Conservation (phyloP, 2,113 vertebrate species). For the Prietella phreatophila region DNA sequence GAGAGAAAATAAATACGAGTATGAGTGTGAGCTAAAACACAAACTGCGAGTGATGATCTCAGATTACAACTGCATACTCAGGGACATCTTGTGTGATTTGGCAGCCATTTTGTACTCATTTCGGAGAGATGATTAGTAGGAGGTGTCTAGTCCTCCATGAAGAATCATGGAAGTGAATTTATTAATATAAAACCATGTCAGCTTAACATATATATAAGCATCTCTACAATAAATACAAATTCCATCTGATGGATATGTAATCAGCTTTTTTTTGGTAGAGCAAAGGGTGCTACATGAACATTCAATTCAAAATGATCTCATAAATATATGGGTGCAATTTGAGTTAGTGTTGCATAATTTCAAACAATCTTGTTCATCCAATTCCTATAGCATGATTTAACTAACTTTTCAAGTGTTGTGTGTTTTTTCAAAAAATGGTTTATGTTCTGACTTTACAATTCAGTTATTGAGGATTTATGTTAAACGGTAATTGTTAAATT, state of each 20-base stretch:
- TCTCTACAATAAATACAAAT: not conserved
- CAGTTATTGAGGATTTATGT: not conserved
- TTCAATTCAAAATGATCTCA: not conserved
- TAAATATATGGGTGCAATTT: too few relatives aligned
- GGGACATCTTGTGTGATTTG: slow-evolving; percentile 39
- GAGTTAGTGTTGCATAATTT: too few relatives aligned
- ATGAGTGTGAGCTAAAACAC: slow-evolving; percentile 23
- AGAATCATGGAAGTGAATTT: not conserved
- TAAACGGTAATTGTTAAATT: too few relatives aligned
- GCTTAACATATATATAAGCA: not conserved
- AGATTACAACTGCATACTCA: slow-evolving; percentile 36
- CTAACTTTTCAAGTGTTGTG: not conserved
- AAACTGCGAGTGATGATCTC: slow-evolving; percentile 35
- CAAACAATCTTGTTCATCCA: too few relatives aligned
- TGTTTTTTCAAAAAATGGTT: not conserved
- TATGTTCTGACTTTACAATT: not conserved
- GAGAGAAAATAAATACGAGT: not conserved
- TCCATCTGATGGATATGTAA: not conserved
- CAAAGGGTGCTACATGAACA: not conserved
- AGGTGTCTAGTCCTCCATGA: slow-evolving; percentile 20
- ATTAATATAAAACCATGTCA: slow-evolving; percentile 10
- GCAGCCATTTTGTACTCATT: slow-evolving; percentile 34
- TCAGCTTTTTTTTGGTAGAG: not conserved
- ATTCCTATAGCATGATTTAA: too few relatives aligned
- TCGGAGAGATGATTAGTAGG: slow-evolving; percentile 34